Evolutionary conservation across 1,140 invertebrate species (phyloP), one percentile per base, ranked within the genome.

Genomic region (Rhynchophorus ferrugineus): DNA sequence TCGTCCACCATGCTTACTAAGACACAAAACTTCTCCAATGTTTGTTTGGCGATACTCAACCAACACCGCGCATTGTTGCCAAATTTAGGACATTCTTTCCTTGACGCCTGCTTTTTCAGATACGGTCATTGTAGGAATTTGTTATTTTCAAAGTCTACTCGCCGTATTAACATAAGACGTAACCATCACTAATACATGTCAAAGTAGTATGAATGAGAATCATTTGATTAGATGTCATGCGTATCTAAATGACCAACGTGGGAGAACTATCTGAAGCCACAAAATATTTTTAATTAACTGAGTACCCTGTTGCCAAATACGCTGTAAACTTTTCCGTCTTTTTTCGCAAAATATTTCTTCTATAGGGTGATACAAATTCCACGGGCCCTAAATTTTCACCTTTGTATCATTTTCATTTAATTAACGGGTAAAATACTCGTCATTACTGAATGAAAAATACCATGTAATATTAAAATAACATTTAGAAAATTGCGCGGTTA

Each of bases 21-120:
- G 44, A 46, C 50, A 53, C 43, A 51, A 51, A 53, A 53, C 50
- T 46, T 46, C 14, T 17, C 43, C 36, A 38, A 45, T 53, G 50
- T 53, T 51, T 53, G 50, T 53, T 53, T 53, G 50, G 50, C 50
- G 38, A 53, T 46, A 45, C 33, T 53, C 43, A 45, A 41, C 50
- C 46, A 53, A 21, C 37, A 11, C 14, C 17, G n/a, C 44, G 19
- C 50, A 14, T 11, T 41, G 50, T 53, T 53, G 50, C 50, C 50
- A 35, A 33, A 8, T 53, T 21, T 38, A 9, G 7, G 21, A 20
- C 44, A 46, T 53, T 53, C 22, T 24, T 53, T 46, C 13, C 49
- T 16, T 29, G 17, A 34, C 9, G 5, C 9, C 7, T 43, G n/a
- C 18, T 18, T 43, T 20, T 24, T 21, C 17, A 21, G 16, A 7